Base-by-base conservation (phyloP, 2,113 vertebrate genomes). In the Ia io region DNA sequence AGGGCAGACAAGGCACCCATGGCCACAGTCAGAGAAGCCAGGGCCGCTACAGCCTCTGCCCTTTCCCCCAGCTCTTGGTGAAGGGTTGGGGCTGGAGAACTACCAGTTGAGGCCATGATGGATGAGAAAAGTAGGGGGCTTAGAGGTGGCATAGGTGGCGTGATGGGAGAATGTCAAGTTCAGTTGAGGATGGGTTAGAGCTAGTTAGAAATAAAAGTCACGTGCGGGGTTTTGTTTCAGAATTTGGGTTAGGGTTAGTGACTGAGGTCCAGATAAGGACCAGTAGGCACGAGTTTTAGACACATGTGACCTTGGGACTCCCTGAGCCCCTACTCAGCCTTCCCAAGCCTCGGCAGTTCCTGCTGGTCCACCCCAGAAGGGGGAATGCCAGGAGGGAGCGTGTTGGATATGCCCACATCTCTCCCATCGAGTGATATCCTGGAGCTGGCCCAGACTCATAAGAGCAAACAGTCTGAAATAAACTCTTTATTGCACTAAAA, bases 61-160 rank as follows among this genome's bases (percentile, higher is more conserved):
- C 49, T 23, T 63, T 65, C 9, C 12, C 22, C 20, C n/a, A n/a
- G 35, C n/a, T 61, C 74, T 83, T 56, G 5, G 83, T 2, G 14
- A 63, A 23, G 23, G 35, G 47, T 69, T 49, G 63, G 40, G 13
- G 8, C 23, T 23, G 17, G 49, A 88, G 3, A n/a, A 77, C 69
- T 25, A 2, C 61, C 22, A 22, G 56, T 61, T 63, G n/a, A 82
- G 71, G 73, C 47, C 63, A 23, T 9, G 30, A 32, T 51, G 44
- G n/a, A 32, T 1, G 0, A 63, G 47, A 42, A 25, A 11, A 40
- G 40, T 1, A 1, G 20, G 25, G 25, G 11, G 13, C 37, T 63
- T 44, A 13, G 17, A n/a, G 65, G 37, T 17, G 28, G 59, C 37
- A 63, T 20, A 0, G 30, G 8, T 25, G 65, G 6, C 20, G 5